A percentile compares a stretch with the other conserved stretches of the same genome.
Evolutionary conservation across 2,113 vertebrate genomes (phyloP).

Genomic region (Oryctolagus cuniculus): DNA sequence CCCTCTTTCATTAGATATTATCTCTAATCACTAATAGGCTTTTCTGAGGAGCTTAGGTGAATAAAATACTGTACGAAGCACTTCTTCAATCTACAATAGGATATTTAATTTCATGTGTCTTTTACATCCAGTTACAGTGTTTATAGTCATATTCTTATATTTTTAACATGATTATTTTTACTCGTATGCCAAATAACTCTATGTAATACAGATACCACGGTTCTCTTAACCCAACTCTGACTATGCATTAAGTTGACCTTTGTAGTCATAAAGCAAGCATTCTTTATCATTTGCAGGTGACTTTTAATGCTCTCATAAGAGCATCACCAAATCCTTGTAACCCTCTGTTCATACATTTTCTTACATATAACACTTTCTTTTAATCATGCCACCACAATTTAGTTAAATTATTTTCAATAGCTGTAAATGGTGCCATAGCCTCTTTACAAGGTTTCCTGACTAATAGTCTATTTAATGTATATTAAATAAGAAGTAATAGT

Average conservation of each 20-base stretch:
- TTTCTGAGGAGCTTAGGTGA: background rate
- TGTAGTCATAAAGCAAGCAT: background rate
- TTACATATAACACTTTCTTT: slow-evolving; percentile 23
- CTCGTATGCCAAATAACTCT: background rate
- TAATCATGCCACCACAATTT: slow-evolving; percentile 62
- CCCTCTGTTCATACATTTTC: slow-evolving; percentile 14
- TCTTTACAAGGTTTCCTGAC: slow-evolving; percentile 78
- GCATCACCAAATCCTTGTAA: background rate
- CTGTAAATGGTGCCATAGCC: slow-evolving; percentile 68
- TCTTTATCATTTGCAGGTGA: slow-evolving; percentile 19
- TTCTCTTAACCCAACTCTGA: background rate
- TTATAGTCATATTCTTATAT: background rate
- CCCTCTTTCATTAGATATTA: background rate
- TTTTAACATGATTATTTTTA: background rate
- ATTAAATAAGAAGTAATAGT: slow-evolving; percentile 84
- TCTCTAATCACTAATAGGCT: background rate
- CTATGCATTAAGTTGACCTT: background rate
- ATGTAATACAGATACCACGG: background rate
- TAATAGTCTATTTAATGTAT: slow-evolving; percentile 81
- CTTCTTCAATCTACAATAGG: background rate
- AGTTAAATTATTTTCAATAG: slow-evolving; percentile 77
- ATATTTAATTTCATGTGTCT: background rate
- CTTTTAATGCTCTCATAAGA: slow-evolving; percentile 32
- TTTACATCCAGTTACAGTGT: background rate
- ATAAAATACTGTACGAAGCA: background rate